Conservation (phyloP, 2,113 vertebrate genomes). For the Anoura caudifer region DNA sequence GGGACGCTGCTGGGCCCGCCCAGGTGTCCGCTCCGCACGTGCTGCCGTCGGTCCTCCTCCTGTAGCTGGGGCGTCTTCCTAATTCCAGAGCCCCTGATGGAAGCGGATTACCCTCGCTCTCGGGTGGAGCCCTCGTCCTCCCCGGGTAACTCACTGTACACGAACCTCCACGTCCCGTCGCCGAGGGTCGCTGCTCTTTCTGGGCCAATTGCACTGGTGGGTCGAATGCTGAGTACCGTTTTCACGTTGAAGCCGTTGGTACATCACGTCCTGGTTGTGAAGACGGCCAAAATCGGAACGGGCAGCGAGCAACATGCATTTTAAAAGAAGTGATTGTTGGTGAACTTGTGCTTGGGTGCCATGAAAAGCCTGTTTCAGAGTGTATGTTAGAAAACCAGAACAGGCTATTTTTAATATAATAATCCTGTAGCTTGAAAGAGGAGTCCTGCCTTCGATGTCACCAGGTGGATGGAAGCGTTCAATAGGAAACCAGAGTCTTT, state of each 20-base stretch:
- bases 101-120: accelerated
- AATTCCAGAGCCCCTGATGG: background rate
- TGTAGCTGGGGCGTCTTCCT: accelerated
- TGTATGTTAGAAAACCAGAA: slow-evolving; percentile 63
- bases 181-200: background rate
- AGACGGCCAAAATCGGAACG: background rate
- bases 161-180: background rate
- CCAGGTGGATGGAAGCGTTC: slow-evolving; percentile 83
- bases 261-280: background rate
- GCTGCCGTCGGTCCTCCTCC: accelerated
- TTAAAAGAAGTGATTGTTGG: slow-evolving; percentile 66
- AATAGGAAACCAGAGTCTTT: slow-evolving; percentile 80
- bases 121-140: accelerated
- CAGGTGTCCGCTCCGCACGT: too few species aligned
- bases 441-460: slow-evolving; percentile 78
- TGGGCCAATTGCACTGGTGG: background rate
- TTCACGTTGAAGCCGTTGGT: background rate
- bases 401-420: slow-evolving; percentile 77
- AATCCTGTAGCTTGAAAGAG: slow-evolving; percentile 80
- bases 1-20: background rate
- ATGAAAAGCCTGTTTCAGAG: slow-evolving; percentile 65
- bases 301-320: slow-evolving; percentile 25
- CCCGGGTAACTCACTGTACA: accelerated
- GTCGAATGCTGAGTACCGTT: background rate
- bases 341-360: slow-evolving; percentile 53